Conservation (phyloP, 2,797 vertebrate genomes). For the Etheostoma perlongum region DNA sequence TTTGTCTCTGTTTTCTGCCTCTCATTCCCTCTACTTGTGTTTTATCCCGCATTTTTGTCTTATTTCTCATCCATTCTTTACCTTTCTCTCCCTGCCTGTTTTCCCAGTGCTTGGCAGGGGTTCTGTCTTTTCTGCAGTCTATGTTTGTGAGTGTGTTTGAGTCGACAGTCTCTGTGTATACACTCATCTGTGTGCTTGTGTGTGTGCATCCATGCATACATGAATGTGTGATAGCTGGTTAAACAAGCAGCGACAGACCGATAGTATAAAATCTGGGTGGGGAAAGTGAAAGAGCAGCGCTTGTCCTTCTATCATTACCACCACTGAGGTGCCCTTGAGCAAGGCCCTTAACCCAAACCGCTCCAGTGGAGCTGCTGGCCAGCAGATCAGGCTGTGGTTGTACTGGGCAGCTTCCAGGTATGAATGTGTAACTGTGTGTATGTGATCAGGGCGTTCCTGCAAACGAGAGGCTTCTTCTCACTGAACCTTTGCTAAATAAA, state of each 20-base stretch:
- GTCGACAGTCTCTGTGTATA: conserved; percentile 33
- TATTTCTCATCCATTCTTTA: conserved; percentile 42
- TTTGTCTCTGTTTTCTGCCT: conserved; percentile 34
- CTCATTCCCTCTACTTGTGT: conserved; percentile 27
- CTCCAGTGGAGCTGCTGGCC: too few species aligned
- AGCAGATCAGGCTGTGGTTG: too few species aligned
- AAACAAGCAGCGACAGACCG: not conserved
- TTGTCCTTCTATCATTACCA: too few species aligned
- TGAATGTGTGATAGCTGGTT: conserved; percentile 26
- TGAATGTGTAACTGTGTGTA: too few species aligned
- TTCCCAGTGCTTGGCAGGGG: conserved; percentile 63
- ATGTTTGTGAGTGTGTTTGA: conserved; percentile 25
- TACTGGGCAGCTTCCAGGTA: too few species aligned
- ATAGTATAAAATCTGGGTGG: too few species aligned
- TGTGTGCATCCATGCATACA: conserved; percentile 45
- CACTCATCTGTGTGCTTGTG: conserved; percentile 32
- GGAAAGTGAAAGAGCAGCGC: too few species aligned
- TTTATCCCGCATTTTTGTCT: conserved; percentile 47
- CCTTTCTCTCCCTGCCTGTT: conserved; percentile 36
- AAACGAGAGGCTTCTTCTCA: too few species aligned
- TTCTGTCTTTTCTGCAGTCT: conserved; percentile 59
- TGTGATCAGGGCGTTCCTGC: too few species aligned
- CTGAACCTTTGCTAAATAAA: too few species aligned
- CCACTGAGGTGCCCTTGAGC: too few species aligned
- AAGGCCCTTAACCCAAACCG: too few species aligned